These are phyloP conservation scores for Rhynchotus rufescens DNA, from an alignment of 2,797 vertebrate genomes.

Conservation along the genomic window DNA sequence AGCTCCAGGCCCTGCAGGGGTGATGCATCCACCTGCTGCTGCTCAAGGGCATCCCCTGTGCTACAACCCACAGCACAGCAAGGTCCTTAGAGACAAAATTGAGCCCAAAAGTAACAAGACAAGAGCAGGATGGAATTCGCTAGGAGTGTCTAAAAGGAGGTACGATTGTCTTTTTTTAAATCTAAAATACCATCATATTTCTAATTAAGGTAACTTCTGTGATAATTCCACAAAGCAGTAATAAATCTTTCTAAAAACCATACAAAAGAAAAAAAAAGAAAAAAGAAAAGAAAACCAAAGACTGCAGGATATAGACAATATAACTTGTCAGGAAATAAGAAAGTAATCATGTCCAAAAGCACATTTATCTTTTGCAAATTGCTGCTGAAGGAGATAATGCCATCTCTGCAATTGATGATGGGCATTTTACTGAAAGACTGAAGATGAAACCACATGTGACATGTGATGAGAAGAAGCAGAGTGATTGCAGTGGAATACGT, in stretches of 20 bases:
- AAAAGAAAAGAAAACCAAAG: not conserved
- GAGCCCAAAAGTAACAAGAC: not conserved
- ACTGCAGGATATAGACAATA: not conserved
- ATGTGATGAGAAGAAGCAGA: constrained; percentile 41
- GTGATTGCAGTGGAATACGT: constrained; percentile 18
- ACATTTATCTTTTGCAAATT: constrained; percentile 41
- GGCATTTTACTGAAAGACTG: constrained; percentile 29
- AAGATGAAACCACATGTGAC: constrained; percentile 12
- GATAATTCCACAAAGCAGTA: not conserved
- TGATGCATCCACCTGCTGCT: fast-evolving
- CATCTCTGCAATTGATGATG: not conserved
- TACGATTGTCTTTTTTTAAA: not conserved
- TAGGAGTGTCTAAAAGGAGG: not conserved
- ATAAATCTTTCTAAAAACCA: not conserved
- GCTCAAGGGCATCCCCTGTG: too few relatives aligned
- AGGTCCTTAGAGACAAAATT: not conserved
- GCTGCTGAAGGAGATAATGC: constrained; percentile 40
- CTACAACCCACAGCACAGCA: not conserved
- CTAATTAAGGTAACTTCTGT: not conserved
- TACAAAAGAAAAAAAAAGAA: not conserved
- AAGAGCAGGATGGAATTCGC: not conserved
- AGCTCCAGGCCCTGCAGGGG: not conserved
- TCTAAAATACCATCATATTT: not conserved
- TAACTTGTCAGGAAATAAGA: constrained; percentile 37
- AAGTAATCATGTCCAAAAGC: constrained; percentile 29